Evolutionary conservation across 92 coral and sea anemone species (phyloP).

Genomic region (Hydrozoanthus gracilis): DNA sequence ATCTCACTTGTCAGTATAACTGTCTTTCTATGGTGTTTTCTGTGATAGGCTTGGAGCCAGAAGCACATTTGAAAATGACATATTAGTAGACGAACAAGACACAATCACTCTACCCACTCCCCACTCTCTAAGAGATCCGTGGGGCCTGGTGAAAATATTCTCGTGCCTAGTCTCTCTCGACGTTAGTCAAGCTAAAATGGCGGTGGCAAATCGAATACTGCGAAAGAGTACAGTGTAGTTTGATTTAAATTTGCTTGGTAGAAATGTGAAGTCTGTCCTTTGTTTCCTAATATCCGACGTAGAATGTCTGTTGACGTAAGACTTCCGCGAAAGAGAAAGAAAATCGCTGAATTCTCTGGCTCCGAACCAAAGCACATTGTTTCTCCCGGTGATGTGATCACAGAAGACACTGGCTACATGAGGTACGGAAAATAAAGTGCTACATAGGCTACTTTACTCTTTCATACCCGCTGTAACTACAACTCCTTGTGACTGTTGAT

Average conservation of each 20-base stretch:
- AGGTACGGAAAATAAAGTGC: conserved; percentile 56
- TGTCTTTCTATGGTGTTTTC: neutral
- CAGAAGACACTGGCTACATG: conserved; percentile 95
- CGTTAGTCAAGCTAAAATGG: conserved; percentile 12
- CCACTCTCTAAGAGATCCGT: neutral
- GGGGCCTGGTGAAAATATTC: too few species aligned
- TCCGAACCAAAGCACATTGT: conserved; percentile 86
- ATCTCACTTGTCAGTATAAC: too few species aligned
- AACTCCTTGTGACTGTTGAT: too few species aligned
- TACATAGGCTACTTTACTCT: too few species aligned
- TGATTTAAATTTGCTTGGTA: neutral
- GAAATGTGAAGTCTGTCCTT: neutral
- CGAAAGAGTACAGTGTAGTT: neutral
- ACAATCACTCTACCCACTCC: neutral
- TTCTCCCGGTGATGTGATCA: conserved; percentile 95
- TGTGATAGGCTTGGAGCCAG: neutral
- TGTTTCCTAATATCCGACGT: conserved; percentile 8
- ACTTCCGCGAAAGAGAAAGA: conserved; percentile 73
- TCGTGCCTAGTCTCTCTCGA: conserved; percentile 37
- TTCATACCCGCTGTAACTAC: too few species aligned
- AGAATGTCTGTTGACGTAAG: conserved; percentile 85
- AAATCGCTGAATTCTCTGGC: conserved; percentile 50
- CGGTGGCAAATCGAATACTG: neutral
- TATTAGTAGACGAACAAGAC: too few species aligned
- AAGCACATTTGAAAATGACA: too few species aligned